phyloP scores from a whole-genome alignment of 2,113 vertebrate genomes.

The Pampusana beccarii region DNA sequence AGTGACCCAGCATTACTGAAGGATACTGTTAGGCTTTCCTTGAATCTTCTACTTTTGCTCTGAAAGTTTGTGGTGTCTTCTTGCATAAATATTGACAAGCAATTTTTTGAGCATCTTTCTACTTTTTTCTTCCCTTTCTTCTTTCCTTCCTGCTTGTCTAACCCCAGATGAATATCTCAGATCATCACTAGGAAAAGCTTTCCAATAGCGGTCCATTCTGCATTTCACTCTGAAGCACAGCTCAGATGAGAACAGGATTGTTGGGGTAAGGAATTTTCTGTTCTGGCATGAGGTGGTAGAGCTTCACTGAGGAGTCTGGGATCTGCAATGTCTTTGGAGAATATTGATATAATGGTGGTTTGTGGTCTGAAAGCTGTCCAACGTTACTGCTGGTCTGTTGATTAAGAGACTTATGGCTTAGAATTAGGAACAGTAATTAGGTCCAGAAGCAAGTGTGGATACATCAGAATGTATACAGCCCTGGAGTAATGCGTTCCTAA shows the following conservation, averaged over 20 bases:
- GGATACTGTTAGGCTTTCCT: neutral
- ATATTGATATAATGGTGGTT: neutral
- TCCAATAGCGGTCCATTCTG: neutral
- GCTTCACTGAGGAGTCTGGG: neutral
- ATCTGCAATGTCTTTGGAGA: neutral
- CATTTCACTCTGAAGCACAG: neutral
- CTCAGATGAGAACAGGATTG: neutral
- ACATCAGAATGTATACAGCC: neutral
- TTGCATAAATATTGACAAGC: neutral
- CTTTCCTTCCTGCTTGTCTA: neutral
- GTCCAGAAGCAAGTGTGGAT: neutral
- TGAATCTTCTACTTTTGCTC: neutral
- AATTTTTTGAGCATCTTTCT: neutral
- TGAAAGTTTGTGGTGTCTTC: neutral
- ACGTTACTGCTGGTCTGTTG: neutral
- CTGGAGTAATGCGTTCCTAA: neutral
- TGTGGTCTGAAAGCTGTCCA: neutral
- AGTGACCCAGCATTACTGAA: neutral
- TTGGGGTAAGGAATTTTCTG: neutral
- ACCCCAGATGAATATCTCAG: neutral
- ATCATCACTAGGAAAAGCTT: neutral
- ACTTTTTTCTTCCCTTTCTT: neutral
- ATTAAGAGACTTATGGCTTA: neutral
- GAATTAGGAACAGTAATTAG: conserved; percentile 1
- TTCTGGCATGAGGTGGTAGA: neutral